Evolutionary conservation across 2,888 invertebrate genomes (phyloP), one percentile per base, ranked within the genome.

Genomic region (Noctua janthina): DNA sequence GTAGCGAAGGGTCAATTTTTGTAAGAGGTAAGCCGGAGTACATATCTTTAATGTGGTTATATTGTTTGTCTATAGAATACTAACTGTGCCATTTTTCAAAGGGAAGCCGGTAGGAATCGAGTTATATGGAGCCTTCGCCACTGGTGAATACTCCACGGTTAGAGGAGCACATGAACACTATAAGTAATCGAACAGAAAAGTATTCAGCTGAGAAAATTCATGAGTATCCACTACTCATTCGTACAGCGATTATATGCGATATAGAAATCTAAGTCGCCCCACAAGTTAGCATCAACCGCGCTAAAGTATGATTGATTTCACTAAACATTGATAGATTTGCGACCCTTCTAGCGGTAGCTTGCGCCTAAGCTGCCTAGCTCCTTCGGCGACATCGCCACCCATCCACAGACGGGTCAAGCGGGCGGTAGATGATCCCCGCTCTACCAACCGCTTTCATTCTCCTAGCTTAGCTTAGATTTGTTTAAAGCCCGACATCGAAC

Each of bases 161-260:
- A 39, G 11, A 74, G 20, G 29, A 74, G 46, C 13, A 11, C 56
- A 59, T 59, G 59, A 59, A 59, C n/a, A 59, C 59, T 59, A 54
- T 20, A n/a, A n/a, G 13, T 75, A 46, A n/a, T 49, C 17, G 59
- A 46, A 49, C 74, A 5, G 59, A 76, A 76, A 76, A 35, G 56
- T 59, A 5, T 49, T 74, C n/a, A 46, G 46, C 75, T 59, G 13
- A 59, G 46, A 74, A 46, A 59, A 46, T 74, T 35, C 5, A 75
- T 59, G 46, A 2, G 1, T 76, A 15, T 74, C 11, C 46, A 46
- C 43, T 74, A 43, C 29, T 73, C 59, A 59, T 59, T 13, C 35
- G 46, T 49, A 59, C 35, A n/a, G 17, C 23, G 59, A 76, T 54
- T 39, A n/a, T 39, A 43, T n/a, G 35, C 35, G 35, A 39, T 69